These are phyloP conservation scores for Drosophila orosa DNA, from an alignment of 1,140 invertebrate species.

Conservation along the genomic window DNA sequence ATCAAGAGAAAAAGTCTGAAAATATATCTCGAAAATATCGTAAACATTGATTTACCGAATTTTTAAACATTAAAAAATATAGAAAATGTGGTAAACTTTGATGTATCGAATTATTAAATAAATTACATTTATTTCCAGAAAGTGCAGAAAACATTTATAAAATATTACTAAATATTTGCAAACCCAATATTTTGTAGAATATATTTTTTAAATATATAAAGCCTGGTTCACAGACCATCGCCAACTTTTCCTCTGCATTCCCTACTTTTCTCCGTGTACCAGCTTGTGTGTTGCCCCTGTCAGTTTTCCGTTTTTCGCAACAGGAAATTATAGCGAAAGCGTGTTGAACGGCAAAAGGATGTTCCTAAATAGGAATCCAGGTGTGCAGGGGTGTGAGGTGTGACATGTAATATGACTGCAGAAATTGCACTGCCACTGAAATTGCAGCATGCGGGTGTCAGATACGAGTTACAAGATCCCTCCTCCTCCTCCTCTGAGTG, in stretches of 20 bases:
- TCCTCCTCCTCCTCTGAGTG: not conserved
- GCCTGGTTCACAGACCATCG: too few relatives aligned
- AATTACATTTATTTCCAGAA: too few relatives aligned
- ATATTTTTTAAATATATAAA: not conserved
- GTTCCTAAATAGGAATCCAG: constrained; percentile 40
- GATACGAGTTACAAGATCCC: constrained; percentile 48
- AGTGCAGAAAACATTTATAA: too few relatives aligned
- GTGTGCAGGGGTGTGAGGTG: constrained; percentile 11
- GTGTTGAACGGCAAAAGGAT: constrained; percentile 77
- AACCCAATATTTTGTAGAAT: too few relatives aligned
- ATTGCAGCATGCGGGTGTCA: constrained; percentile 66
- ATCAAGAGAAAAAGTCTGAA: too few relatives aligned
- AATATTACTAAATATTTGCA: too few relatives aligned
- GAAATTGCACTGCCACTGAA: constrained; percentile 57
- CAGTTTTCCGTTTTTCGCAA: constrained; percentile 53
- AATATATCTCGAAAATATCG: not conserved
- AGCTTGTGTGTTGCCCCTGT: constrained; percentile 16
- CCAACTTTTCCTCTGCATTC: not conserved
- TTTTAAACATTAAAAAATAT: not conserved
- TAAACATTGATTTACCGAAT: not conserved
- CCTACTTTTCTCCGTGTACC: not conserved
- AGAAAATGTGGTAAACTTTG: too few relatives aligned
- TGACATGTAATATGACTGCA: constrained; percentile 77
- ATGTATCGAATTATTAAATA: too few relatives aligned
- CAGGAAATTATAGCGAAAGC: constrained; percentile 77